phyloP scores from a whole-genome alignment of 2,113 vertebrate genomes.

The Centrocercus urophasianus region DNA sequence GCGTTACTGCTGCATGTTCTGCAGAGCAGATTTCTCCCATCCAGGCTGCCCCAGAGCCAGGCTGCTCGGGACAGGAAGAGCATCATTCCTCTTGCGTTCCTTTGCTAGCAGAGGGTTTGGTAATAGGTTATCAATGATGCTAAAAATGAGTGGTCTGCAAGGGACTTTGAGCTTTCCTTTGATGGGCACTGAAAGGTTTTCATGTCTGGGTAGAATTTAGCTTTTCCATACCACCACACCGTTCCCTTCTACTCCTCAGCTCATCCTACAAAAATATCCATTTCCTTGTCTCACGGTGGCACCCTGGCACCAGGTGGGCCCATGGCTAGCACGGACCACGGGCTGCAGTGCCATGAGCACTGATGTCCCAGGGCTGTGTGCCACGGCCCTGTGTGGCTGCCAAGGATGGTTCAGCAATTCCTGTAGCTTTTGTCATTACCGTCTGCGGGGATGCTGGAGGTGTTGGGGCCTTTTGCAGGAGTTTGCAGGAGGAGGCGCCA shows the following conservation, averaged over 20 bases:
- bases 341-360: rapidly evolving
- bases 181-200: not conserved
- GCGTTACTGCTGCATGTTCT: too few relatives aligned
- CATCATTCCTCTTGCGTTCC: not conserved
- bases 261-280: not conserved
- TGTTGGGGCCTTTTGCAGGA: rapidly evolving
- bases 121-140: not conserved
- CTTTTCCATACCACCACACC: not conserved
- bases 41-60: not conserved
- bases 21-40: not conserved
- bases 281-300: not conserved
- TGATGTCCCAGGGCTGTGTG: not conserved
- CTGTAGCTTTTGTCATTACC: not conserved
- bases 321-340: rapidly evolving
- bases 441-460: not conserved
- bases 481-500: not conserved
- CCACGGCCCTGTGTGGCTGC: not conserved
- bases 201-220: not conserved
- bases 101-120: not conserved
- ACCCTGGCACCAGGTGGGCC: not conserved
- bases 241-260: not conserved
- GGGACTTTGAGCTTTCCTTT: not conserved
- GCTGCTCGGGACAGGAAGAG: not conserved
- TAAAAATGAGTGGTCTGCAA: rapidly evolving
- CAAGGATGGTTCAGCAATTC: not conserved